These are phyloP conservation scores for Rhineura floridana DNA, from an alignment of 2,113 vertebrate genomes.

Conservation along the genomic window DNA sequence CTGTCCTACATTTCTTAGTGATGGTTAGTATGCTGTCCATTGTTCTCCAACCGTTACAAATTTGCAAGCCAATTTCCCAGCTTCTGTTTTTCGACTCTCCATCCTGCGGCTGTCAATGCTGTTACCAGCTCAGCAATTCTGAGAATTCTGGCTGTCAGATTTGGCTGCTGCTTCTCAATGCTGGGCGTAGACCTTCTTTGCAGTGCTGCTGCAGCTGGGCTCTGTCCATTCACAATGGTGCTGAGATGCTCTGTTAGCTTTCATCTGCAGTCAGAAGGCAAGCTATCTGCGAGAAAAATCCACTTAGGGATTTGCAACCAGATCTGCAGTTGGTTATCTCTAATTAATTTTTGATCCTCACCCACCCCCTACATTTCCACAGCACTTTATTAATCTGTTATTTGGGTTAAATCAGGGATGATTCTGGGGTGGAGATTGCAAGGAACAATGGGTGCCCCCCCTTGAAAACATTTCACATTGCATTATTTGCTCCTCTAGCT, in stretches of 20 bases:
- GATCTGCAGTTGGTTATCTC: neutral
- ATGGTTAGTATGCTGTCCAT: neutral
- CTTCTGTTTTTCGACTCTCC: constrained; percentile 5
- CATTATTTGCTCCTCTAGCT: neutral
- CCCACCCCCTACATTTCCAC: neutral
- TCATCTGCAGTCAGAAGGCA: neutral
- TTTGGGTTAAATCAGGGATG: no score
- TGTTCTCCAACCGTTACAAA: neutral
- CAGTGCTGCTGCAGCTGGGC: neutral
- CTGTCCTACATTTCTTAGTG: neutral
- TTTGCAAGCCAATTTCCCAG: constrained; percentile 17
- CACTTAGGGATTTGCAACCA: neutral
- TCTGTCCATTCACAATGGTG: neutral
- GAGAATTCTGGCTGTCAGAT: neutral
- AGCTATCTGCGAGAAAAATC: no score
- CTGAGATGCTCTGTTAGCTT: neutral
- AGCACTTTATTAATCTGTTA: neutral
- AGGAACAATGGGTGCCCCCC: no score
- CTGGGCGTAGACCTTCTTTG: neutral
- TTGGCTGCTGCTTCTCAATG: constrained; percentile 23
- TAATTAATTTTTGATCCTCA: no score
- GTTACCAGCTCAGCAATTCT: neutral
- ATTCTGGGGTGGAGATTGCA: neutral
- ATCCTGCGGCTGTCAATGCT: neutral
- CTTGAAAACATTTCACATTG: no score